These are phyloP conservation scores for Coleophora flavipennella DNA, from an alignment of 2,888 invertebrate genomes.

Conservation along the genomic window DNA sequence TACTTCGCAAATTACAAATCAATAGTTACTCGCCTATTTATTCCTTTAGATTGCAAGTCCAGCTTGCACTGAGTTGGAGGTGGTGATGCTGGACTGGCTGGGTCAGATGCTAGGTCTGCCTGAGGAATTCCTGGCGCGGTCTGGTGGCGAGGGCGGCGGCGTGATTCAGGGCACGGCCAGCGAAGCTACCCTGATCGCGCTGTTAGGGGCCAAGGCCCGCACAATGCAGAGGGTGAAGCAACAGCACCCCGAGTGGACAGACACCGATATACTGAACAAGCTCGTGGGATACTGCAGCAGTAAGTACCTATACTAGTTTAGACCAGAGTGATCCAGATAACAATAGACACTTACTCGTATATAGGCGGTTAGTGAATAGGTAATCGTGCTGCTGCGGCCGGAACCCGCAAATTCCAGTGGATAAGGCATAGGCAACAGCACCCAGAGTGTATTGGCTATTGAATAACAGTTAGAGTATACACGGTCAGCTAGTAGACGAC, in stretches of 20 bases:
- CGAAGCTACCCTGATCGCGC: slow-evolving; percentile 92
- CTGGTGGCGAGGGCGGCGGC: slow-evolving; percentile 89
- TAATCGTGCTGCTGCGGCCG: too few species aligned
- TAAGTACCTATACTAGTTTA: too few species aligned
- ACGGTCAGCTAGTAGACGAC: too few species aligned
- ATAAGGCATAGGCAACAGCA: too few species aligned
- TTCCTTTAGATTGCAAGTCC: slow-evolving; percentile 87
- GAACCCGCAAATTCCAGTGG: too few species aligned
- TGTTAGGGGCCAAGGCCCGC: slow-evolving; percentile 90
- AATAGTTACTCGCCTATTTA: too few species aligned
- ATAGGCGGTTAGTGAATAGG: too few species aligned
- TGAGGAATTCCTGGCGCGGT: slow-evolving; percentile 84
- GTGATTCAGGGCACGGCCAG: slow-evolving; percentile 96
- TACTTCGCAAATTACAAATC: too few species aligned
- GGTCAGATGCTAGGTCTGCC: slow-evolving; percentile 94
- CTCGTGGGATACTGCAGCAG: slow-evolving; percentile 91
- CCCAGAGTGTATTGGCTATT: too few species aligned
- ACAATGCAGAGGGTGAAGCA: slow-evolving; percentile 78
- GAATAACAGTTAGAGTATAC: too few species aligned
- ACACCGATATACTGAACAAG: slow-evolving; percentile 81
- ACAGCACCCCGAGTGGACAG: slow-evolving; percentile 82
- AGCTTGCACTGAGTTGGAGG: slow-evolving; percentile 96
- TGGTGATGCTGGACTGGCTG: slow-evolving; percentile 96
- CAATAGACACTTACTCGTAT: too few species aligned
- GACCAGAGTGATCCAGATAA: too few species aligned